phyloP scores from a whole-genome alignment of 2,888 invertebrate species.

The Melitaea athalia region DNA sequence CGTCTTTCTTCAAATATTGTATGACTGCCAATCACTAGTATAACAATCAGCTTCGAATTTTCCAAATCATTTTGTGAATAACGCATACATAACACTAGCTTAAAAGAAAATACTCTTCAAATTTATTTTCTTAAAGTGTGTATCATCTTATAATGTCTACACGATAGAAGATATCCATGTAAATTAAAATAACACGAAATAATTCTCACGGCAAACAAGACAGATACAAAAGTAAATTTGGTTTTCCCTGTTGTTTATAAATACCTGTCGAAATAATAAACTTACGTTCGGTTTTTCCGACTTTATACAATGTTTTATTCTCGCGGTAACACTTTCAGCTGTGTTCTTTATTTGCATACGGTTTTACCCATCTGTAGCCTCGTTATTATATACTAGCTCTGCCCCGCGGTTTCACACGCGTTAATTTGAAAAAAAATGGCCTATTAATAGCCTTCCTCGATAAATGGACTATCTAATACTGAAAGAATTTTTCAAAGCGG shows the following conservation, averaged over 20 bases:
- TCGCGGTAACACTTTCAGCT: conserved; percentile 48
- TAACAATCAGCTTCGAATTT: too few relatives aligned
- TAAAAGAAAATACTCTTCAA: too few relatives aligned
- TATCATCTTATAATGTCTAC: background rate
- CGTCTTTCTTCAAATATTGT: too few relatives aligned
- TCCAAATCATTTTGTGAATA: too few relatives aligned
- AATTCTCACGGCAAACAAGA: conserved; percentile 13
- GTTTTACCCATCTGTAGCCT: conserved; percentile 56
- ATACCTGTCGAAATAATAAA: conserved; percentile 33
- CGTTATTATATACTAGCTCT: conserved; percentile 41
- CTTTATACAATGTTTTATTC: conserved; percentile 42
- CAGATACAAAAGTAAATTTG: conserved; percentile 33
- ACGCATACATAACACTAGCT: too few relatives aligned
- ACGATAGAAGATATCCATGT: background rate
- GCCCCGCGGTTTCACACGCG: too few relatives aligned
- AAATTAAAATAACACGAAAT: conserved; percentile 3
- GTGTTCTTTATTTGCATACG: conserved; percentile 57
- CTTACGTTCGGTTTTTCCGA: conserved; percentile 44
- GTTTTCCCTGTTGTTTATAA: conserved; percentile 51
- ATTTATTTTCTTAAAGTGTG: background rate
- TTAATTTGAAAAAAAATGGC: too few relatives aligned
- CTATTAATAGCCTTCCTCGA: too few relatives aligned
- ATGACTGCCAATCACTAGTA: too few relatives aligned
- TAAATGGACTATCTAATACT: too few relatives aligned
- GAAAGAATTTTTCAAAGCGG: too few relatives aligned